Conservation (phyloP, 2,888 invertebrate genomes). For the Koerneria pararmatus region DNA sequence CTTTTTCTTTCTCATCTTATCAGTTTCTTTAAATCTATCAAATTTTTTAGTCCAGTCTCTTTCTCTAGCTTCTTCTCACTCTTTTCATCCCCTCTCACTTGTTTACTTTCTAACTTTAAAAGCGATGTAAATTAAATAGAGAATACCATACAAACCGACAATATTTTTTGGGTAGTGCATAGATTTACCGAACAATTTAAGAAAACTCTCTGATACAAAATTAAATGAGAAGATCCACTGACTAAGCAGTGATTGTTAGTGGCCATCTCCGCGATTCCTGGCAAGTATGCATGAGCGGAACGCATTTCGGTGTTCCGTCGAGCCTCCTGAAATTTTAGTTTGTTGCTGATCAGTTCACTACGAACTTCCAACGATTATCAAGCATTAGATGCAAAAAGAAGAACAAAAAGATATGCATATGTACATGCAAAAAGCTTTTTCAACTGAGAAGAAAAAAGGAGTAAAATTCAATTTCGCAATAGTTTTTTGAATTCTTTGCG, state of each 20-base stretch:
- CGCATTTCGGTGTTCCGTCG: too few species aligned
- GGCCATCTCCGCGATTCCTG: constrained; percentile 56
- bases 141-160: background rate
- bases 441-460: too few species aligned
- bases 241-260: constrained; percentile 43
- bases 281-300: constrained; percentile 49
- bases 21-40: background rate
- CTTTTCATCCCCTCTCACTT: background rate
- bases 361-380: too few species aligned
- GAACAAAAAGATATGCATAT: too few species aligned
- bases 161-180: background rate
- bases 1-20: constrained; percentile 9
- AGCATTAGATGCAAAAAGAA: too few species aligned
- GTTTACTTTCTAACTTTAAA: background rate
- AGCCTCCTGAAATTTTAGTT: too few species aligned
- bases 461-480: too few species aligned
- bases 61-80: background rate
- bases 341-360: too few species aligned
- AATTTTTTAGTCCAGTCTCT: background rate
- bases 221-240: constrained; percentile 10
- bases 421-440: too few species aligned
- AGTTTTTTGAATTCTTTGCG: too few species aligned
- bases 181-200: background rate
- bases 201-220: background rate
- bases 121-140: background rate